Evolutionary conservation across 2,797 vertebrate genomes (phyloP).

Genomic region (Eulemur coronatus): DNA sequence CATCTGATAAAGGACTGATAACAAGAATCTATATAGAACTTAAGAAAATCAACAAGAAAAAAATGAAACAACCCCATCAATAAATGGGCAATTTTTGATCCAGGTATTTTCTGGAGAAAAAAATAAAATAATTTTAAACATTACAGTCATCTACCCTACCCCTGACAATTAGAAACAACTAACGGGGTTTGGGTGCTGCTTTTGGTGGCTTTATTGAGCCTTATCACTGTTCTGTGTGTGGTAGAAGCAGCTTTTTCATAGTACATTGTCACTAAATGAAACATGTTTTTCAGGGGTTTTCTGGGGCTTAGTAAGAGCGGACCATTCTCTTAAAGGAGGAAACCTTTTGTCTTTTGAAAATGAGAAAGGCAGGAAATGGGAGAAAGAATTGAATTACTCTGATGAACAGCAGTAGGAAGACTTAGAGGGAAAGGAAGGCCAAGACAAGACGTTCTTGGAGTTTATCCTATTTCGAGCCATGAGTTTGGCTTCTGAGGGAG

Average conservation of each 20-base stretch:
- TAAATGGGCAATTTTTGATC: not conserved
- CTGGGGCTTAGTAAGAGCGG: not conserved
- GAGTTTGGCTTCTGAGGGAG: not conserved
- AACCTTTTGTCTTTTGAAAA: conserved; percentile 53
- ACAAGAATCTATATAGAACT: too few species aligned
- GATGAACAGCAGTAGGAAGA: not conserved
- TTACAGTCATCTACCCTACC: not conserved
- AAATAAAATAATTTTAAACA: not conserved
- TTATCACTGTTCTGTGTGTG: not conserved
- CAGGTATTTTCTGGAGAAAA: not conserved
- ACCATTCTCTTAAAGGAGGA: conserved; percentile 4
- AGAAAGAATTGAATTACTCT: conserved; percentile 34
- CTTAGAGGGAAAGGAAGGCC: not conserved
- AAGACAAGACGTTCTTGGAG: not conserved
- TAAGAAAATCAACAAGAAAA: too few species aligned
- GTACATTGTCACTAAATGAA: not conserved
- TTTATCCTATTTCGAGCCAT: not conserved
- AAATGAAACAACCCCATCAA: too few species aligned
- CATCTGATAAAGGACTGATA: too few species aligned
- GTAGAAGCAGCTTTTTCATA: not conserved
- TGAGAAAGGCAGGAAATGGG: conserved; percentile 35
- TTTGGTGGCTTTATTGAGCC: not conserved
- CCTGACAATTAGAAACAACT: not conserved
- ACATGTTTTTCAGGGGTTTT: not conserved
- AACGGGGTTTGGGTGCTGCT: not conserved